Base-by-base conservation (phyloP, 2,888 invertebrate genomes). In the Agrochola lychnidis region DNA sequence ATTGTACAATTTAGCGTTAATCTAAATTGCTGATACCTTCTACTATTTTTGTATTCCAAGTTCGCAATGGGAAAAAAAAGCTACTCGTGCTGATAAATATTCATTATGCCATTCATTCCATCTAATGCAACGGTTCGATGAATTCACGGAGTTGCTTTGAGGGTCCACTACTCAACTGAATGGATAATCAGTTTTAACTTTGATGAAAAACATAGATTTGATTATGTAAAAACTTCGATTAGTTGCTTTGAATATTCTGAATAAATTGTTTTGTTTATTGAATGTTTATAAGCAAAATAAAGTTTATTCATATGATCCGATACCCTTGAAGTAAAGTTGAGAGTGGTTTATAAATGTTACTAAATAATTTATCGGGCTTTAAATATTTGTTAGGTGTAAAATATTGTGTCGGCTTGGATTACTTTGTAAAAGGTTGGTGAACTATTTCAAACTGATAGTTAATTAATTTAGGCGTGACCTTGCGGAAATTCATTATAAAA, bases 1-100 rank as follows among this genome's bases (percentile, higher is more conserved):
- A 40, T 72, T 76, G 48, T 61, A 42, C 51, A 78, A 63, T 42
- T 61, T 14, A 4, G 9, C 62, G 42, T 48, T 82, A 86, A 86
- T 83, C 86, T 78, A 86, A 82, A 86, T 78, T 83, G 83, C 83
- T 78, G 86, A 82, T 83, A 73, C 25, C 53, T 69, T 73, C 57
- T 83, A 82, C 78, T 82, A 82, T 83, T 85, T 85, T 82, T 73
- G 25, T 61, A 78, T 85, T 83, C 25, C 45, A 9, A 59, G 59
- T 82, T 64, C 45, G 68, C 48, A 72, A 42, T 62, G 45, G 57
- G 10, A 61, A 85, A 79, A 84, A 83, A 81, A 83, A 63, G 76
- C 45, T 57, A 76, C 74, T 76, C 69, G 70, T 56, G 66, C 76
- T 84, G 61, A 87, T 89, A 85, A 88, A 89, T 89, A 89, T 89